Percentiles rank a stretch among this genome's conserved stretches.
phyloP scores from a whole-genome alignment of 2,888 invertebrate genomes.

The Pemphredon lugubris region DNA sequence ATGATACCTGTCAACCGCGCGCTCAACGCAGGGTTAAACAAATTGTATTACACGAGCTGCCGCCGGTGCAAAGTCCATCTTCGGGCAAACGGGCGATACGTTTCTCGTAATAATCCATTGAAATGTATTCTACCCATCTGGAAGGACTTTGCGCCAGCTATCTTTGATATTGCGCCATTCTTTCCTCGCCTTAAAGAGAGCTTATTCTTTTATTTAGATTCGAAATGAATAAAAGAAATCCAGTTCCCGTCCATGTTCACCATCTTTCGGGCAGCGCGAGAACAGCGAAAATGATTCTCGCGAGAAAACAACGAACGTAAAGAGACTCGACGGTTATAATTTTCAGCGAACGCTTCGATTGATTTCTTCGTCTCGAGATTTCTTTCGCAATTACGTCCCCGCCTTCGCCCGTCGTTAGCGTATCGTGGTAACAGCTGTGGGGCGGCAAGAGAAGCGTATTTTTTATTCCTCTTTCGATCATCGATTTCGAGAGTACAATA shows the following conservation, averaged over 20 bases:
- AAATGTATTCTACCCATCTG: constrained; percentile 54
- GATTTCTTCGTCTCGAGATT: too few relatives aligned
- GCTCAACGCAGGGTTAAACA: too few relatives aligned
- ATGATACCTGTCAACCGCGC: too few relatives aligned
- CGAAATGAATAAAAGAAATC: constrained; percentile 6
- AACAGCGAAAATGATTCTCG: too few relatives aligned
- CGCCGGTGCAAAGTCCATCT: too few relatives aligned
- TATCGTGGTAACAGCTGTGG: not conserved
- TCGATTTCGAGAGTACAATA: constrained; percentile 47
- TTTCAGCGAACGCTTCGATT: too few relatives aligned
- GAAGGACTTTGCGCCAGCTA: constrained; percentile 46
- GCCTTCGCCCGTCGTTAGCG: not conserved
- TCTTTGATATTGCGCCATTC: constrained; percentile 43
- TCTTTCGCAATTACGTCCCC: too few relatives aligned
- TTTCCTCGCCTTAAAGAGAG: constrained; percentile 25
- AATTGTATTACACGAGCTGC: too few relatives aligned
- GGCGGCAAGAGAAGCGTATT: not conserved
- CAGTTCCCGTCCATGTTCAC: not conserved
- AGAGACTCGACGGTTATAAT: constrained; percentile 9
- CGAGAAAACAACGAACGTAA: too few relatives aligned
- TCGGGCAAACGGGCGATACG: too few relatives aligned
- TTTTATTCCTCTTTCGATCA: constrained; percentile 43
- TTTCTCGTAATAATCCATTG: constrained; percentile 54
- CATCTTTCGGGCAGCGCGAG: too few relatives aligned
- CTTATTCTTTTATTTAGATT: constrained; percentile 37